phyloP scores from a whole-genome alignment of 2,113 vertebrate species.

The Pungitius pungitius region DNA sequence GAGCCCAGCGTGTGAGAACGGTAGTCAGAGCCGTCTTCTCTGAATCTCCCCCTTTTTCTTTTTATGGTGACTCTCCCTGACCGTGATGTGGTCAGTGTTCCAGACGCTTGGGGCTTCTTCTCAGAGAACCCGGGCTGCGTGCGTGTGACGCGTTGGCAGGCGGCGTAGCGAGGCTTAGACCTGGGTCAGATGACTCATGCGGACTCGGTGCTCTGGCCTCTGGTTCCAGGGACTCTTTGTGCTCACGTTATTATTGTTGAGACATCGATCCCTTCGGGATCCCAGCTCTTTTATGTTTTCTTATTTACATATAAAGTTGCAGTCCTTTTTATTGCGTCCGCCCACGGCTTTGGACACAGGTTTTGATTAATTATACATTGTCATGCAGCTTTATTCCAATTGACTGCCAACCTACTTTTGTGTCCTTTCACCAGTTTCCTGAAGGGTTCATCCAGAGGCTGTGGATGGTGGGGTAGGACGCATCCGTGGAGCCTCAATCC shows the following conservation, averaged over 20 bases:
- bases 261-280: slow-evolving; percentile 12
- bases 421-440: slow-evolving; percentile 39
- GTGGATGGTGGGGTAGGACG: slow-evolving; percentile 4
- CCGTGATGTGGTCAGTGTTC: slow-evolving; percentile 65
- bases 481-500: slow-evolving; percentile 4
- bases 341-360: slow-evolving; percentile 64
- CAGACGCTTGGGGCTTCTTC: slow-evolving; percentile 68
- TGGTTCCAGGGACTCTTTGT: slow-evolving; percentile 53
- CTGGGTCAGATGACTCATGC: slow-evolving; percentile 72
- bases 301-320: slow-evolving; percentile 65
- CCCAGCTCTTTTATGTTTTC: slow-evolving; percentile 45
- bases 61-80: slow-evolving; percentile 63
- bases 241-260: slow-evolving; percentile 60
- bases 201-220: slow-evolving; percentile 44
- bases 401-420: slow-evolving; percentile 44
- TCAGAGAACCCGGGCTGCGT: slow-evolving; percentile 42
- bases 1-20: slow-evolving; percentile 35
- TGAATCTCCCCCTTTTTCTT: slow-evolving; percentile 45
- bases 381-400: slow-evolving; percentile 59
- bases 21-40: slow-evolving; percentile 51
- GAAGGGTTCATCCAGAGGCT: slow-evolving; percentile 25
- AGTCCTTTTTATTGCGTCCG: slow-evolving; percentile 53
- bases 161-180: slow-evolving; percentile 54
- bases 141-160: slow-evolving; percentile 51
- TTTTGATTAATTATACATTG: slow-evolving; percentile 64